A percentile compares a stretch with the other conserved stretches of the same genome.
Conservation (phyloP, 2,888 invertebrate species). For the Ophion costatus region DNA sequence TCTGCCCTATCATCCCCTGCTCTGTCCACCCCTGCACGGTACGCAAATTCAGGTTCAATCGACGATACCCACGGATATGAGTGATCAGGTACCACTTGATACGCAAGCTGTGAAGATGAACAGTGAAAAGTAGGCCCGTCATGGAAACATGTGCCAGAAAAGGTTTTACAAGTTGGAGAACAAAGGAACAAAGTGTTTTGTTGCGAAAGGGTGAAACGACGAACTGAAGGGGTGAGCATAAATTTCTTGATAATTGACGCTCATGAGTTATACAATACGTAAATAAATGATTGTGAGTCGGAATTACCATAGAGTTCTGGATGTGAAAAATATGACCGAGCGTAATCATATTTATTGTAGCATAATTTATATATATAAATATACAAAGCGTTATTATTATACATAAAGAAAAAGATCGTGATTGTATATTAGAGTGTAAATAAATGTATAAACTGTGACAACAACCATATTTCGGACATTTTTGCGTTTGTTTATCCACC, state of each 20-base stretch:
- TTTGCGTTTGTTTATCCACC: conserved; percentile 10
- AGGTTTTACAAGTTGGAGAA: background rate
- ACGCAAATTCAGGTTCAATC: conserved; percentile 79
- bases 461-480: conserved; percentile 26
- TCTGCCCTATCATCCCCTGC: conserved; percentile 80
- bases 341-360: conserved; percentile 62
- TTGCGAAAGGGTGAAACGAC: background rate
- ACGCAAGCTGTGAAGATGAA: conserved; percentile 77
- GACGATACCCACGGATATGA: conserved; percentile 71
- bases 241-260: conserved; percentile 34
- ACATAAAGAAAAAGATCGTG: conserved; percentile 69
- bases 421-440: conserved; percentile 82
- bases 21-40: conserved; percentile 79
- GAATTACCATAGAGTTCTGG: conserved; percentile 34
- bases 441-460: conserved; percentile 79
- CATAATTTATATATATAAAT: conserved; percentile 65
- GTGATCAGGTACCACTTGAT: conserved; percentile 74
- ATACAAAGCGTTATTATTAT: conserved; percentile 58
- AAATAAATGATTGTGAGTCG: conserved; percentile 33
- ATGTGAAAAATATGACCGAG: conserved; percentile 58
- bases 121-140: conserved; percentile 73
- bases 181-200: background rate
- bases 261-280: conserved; percentile 29
- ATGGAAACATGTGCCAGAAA: no score
- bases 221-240: conserved; percentile 10